phyloP scores from a whole-genome alignment of 2,888 invertebrate species.

The Lithophane leautieri region DNA sequence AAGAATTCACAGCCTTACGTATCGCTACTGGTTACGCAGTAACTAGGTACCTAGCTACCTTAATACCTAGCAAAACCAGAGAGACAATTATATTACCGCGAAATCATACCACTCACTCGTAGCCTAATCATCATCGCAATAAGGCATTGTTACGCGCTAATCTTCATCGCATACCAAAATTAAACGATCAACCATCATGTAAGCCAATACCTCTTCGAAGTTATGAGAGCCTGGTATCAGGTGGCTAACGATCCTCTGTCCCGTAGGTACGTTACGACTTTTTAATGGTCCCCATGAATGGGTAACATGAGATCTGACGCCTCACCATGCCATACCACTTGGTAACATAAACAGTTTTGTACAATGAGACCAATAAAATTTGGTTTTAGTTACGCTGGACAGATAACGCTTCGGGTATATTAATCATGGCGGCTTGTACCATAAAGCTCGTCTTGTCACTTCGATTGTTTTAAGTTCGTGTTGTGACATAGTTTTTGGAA shows the following conservation, averaged over 20 bases:
- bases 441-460: conserved; percentile 59
- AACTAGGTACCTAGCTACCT: not conserved
- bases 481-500: conserved; percentile 45
- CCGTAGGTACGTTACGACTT: conserved; percentile 88
- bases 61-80: not conserved
- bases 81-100: conserved; percentile 34
- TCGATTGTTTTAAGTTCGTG: conserved; percentile 47
- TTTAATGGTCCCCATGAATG: conserved; percentile 89
- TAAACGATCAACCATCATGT: conserved; percentile 72
- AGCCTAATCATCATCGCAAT: conserved; percentile 64
- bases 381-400: conserved; percentile 79
- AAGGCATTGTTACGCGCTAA: conserved; percentile 68
- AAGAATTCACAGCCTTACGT: too few relatives aligned
- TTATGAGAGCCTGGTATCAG: conserved; percentile 87
- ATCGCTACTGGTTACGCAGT: not conserved
- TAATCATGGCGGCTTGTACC: conserved; percentile 65
- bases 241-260: conserved; percentile 89
- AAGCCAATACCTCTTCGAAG: conserved; percentile 67
- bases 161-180: conserved; percentile 76
- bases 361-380: conserved; percentile 83
- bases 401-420: conserved; percentile 67
- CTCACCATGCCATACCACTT: conserved; percentile 71
- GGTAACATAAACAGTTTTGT: conserved; percentile 86
- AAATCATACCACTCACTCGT: conserved; percentile 52
- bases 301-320: conserved; percentile 86